Evolutionary conservation across 2,888 invertebrate genomes (phyloP).

Genomic region (Junonia oenone): DNA sequence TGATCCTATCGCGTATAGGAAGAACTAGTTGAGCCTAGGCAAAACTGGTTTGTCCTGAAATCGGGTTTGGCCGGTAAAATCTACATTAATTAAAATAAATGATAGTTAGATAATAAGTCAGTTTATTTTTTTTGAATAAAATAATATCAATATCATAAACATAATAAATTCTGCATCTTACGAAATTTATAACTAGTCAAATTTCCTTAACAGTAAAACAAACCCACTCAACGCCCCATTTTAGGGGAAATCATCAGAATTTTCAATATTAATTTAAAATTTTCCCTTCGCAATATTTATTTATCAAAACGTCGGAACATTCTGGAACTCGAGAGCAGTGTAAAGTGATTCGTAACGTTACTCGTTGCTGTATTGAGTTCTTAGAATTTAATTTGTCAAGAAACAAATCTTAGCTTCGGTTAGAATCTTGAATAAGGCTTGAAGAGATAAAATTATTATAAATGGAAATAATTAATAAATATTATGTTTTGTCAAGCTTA

Average conservation of each 20-base stretch:
- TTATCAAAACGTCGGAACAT: neutral
- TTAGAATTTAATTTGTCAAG: neutral
- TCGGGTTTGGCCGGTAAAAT: neutral
- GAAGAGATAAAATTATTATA: too few species aligned
- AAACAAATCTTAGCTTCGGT: neutral
- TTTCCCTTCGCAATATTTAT: neutral
- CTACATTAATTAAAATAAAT: too few species aligned
- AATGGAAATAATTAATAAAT: too few species aligned
- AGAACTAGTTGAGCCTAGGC: neutral
- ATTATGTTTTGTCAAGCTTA: too few species aligned
- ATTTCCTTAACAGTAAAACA: neutral
- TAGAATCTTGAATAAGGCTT: neutral
- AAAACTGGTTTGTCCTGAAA: neutral
- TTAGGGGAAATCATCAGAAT: neutral
- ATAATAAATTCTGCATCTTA: too few species aligned
- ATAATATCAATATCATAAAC: too few species aligned
- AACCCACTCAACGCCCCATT: neutral
- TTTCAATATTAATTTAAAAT: neutral
- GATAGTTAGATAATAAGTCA: too few species aligned
- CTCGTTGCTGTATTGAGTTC: neutral
- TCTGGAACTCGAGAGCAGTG: neutral
- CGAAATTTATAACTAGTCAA: neutral
- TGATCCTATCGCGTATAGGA: too few species aligned
- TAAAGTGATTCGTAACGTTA: neutral
- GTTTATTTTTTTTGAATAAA: too few species aligned